These are phyloP conservation scores for Eriocheir sinensis DNA, from an alignment of 1,140 invertebrate species.

Conservation along the genomic window DNA sequence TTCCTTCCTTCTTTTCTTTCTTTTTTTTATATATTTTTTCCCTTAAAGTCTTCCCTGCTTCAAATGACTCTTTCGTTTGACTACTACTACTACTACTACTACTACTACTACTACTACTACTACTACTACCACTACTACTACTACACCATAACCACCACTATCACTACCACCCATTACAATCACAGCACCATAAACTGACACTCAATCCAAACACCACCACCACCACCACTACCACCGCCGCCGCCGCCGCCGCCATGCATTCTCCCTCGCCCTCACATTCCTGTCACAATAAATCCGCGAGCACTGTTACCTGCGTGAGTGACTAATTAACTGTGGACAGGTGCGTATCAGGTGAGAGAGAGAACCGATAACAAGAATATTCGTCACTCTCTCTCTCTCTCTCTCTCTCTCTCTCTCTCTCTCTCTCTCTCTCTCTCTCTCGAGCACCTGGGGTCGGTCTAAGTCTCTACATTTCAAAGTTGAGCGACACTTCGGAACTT, in stretches of 20 bases:
- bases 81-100: constrained; percentile 5
- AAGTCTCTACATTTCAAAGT: no score
- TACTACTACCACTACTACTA: neutral
- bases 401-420: constrained; percentile 1
- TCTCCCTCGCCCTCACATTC: neutral
- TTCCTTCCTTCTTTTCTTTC: neutral
- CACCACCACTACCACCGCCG: neutral
- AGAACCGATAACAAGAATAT: neutral
- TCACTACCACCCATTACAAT: neutral
- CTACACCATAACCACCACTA: neutral
- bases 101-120: constrained; percentile 11
- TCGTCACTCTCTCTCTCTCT: neutral
- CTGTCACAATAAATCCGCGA: neutral
- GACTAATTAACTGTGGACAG: neutral
- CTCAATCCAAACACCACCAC: neutral
- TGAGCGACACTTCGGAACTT: no score
- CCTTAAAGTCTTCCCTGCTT: neutral
- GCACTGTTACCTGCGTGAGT: neutral
- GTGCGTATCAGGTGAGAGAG: neutral
- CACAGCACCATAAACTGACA: neutral
- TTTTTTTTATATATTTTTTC: neutral
- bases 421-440: no score
- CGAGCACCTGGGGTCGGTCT: no score
- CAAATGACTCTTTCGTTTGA: no score
- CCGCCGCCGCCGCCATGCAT: neutral